Evolutionary conservation across 2,888 invertebrate genomes (phyloP).

Genomic region (Melinopterus prodromus): DNA sequence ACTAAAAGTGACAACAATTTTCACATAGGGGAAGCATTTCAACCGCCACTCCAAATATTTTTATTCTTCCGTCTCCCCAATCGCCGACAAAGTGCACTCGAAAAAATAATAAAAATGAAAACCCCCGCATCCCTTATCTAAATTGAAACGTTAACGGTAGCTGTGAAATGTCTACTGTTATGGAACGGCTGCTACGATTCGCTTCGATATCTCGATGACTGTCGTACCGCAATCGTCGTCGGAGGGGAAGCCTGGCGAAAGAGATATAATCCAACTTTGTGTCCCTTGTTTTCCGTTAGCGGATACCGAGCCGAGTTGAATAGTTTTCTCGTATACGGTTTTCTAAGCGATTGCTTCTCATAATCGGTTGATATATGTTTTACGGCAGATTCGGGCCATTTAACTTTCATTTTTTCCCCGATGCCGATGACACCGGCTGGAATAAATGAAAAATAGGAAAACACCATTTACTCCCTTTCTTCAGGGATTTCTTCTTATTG

Average conservation of each 20-base stretch:
- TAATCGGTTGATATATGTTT: slow-evolving; percentile 24
- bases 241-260: slow-evolving; percentile 5
- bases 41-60: not conserved
- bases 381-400: slow-evolving; percentile 15
- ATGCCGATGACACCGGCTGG: not conserved
- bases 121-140: slow-evolving; percentile 24
- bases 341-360: slow-evolving; percentile 16
- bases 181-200: slow-evolving; percentile 25
- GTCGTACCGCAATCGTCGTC: not conserved
- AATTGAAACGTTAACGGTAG: slow-evolving; percentile 28
- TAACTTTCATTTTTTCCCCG: slow-evolving; percentile 5
- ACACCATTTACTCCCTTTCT: not conserved
- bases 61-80: too few species aligned
- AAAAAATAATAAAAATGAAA: slow-evolving; percentile 20
- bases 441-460: not conserved
- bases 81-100: not conserved
- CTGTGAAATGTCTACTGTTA: slow-evolving; percentile 26
- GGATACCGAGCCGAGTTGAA: not conserved
- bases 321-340: slow-evolving; percentile 6
- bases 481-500: not conserved
- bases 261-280: slow-evolving; percentile 22
- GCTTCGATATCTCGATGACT: slow-evolving; percentile 14
- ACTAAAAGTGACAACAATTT: not conserved
- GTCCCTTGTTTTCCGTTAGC: slow-evolving; percentile 7
- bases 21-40: not conserved